These are phyloP conservation scores for Orchesellides sinensis DNA, from an alignment of 2,888 invertebrate species.

Conservation along the genomic window DNA sequence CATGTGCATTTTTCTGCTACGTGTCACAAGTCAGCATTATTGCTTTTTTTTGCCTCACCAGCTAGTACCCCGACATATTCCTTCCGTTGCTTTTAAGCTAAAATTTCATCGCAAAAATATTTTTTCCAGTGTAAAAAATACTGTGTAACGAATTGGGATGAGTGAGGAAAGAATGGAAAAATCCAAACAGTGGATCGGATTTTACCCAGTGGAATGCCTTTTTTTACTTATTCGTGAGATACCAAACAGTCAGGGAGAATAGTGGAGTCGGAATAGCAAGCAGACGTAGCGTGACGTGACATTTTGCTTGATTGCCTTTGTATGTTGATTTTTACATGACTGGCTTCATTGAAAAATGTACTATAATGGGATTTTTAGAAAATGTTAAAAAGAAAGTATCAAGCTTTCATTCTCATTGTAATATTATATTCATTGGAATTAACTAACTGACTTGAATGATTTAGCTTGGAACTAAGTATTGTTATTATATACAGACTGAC, in stretches of 20 bases:
- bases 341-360: constrained; percentile 13
- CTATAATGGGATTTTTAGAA: neutral
- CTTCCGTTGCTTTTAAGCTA: neutral
- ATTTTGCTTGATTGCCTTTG: constrained; percentile 33
- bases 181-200: constrained; percentile 7
- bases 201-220: constrained; percentile 7
- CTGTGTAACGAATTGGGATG: neutral
- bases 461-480: too few species aligned
- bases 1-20: constrained; percentile 53
- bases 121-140: neutral
- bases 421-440: too few species aligned
- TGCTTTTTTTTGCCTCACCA: constrained; percentile 31
- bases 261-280: too few species aligned
- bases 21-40: constrained; percentile 48
- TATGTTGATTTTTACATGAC: constrained; percentile 8
- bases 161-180: neutral
- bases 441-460: too few species aligned
- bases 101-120: neutral
- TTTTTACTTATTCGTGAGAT: neutral
- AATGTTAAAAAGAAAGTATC: too few species aligned
- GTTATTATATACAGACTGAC: too few species aligned
- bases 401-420: too few species aligned
- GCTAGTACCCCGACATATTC: neutral
- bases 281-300: constrained; percentile 34
- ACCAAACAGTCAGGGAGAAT: too few species aligned